Evolutionary conservation across 2,888 invertebrate species (phyloP), one percentile per base, ranked within the genome.

Genomic region (Congeria kusceri): DNA sequence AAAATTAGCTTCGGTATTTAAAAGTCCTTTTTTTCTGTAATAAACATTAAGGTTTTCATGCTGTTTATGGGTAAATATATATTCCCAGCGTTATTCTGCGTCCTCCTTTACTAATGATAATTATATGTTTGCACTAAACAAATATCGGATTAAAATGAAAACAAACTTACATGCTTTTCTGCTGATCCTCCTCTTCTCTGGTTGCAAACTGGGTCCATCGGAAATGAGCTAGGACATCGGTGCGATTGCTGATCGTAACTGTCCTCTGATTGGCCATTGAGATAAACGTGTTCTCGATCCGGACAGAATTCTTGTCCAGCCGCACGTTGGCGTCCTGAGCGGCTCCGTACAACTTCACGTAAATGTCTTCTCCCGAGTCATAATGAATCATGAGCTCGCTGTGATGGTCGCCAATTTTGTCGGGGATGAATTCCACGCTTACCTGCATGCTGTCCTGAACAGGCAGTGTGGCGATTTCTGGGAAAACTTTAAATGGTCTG

Each of bases 191-290:
- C 72, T 93, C 93, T 61, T 91, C 91, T 57, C 88, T 87, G 5
- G 92, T 94, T 25, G 93, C 91, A 86, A 89, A 93, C 77, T 90
- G 88, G 61, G 91, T 92, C 93, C 93, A 94, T 47, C 90, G 84
- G 82, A 92, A 94, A 75, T 93, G 91, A n/a, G 92, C 91, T 27
- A 93, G 92, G 57, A 93, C 90, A 77, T 93, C 89, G 39, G 92
- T 92, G 56, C 93, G 85, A 84, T 94, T 94, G 82, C 84, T 84
- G 58, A 94, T 90, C 44, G 91, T 90, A 1, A 93, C 87, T 2
- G 90, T 92, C 64, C 93, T 88, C 83, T 93, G 92, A 84, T 92
- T 93, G 65, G 92, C 92, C 93, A 93, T 92, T 7, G 93, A 91
- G 27, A 93, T 89, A 80, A 89, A 94, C 0, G 94, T 94, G 84